Evolutionary conservation across 1,140 invertebrate genomes (phyloP).

Genomic region (Cryptotermes secundus): DNA sequence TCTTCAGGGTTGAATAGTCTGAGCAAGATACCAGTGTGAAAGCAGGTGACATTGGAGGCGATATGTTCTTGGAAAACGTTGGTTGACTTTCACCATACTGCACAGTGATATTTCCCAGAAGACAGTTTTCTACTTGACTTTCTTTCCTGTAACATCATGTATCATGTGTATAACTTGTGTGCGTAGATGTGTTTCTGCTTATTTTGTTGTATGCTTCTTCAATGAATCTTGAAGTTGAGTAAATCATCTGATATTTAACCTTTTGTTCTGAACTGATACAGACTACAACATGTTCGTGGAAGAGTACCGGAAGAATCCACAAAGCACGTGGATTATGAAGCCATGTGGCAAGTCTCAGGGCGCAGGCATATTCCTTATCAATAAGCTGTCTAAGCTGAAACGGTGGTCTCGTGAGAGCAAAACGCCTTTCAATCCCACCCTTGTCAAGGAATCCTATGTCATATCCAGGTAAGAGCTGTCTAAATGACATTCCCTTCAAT

Average conservation of each 20-base stretch:
- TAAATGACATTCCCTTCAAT: no score
- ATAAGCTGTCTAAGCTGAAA: conserved; percentile 84
- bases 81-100: no score
- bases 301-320: conserved; percentile 87
- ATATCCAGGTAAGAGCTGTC: conserved; percentile 64
- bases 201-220: not conserved
- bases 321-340: conserved; percentile 97
- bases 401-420: conserved; percentile 84
- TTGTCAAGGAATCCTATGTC: conserved; percentile 85
- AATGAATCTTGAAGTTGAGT: not conserved
- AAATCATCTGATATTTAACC: not conserved
- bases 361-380: conserved; percentile 84
- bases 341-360: conserved; percentile 91
- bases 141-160: no score
- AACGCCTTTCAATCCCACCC: conserved; percentile 77
- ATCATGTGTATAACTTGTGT: no score
- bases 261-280: conserved; percentile 36
- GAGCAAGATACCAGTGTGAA: no score
- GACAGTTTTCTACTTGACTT: no score
- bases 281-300: conserved; percentile 96
- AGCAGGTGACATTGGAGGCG: no score
- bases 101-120: no score
- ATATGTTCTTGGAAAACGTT: no score
- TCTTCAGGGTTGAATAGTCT: no score
- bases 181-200: no score